Conservation (phyloP, 2,888 invertebrate species). For the Tipula helvola region DNA sequence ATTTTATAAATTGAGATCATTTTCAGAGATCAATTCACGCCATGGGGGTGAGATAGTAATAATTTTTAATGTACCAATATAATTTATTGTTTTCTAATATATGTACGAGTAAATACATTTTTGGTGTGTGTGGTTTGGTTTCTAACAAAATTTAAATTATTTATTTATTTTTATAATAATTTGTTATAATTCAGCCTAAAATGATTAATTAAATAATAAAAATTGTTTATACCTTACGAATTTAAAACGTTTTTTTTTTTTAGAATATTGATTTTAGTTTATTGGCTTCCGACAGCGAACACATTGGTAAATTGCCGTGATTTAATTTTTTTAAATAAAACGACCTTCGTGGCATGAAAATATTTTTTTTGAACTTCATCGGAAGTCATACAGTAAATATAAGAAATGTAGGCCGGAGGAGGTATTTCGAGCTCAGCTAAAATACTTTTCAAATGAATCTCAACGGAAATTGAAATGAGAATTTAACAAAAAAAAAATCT, state of each 20-base stretch:
- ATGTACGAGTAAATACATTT: background rate
- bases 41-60: background rate
- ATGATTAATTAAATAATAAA: conserved; percentile 4
- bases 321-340: background rate
- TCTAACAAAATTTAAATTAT: background rate
- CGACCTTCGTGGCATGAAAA: background rate
- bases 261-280: background rate
- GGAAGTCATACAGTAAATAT: background rate
- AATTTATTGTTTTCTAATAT: background rate
- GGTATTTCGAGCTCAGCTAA: background rate
- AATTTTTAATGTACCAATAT: background rate
- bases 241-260: background rate
- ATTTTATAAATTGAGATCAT: background rate
- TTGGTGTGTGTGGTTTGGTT: background rate
- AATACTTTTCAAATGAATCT: too few relatives aligned
- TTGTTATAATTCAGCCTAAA: background rate
- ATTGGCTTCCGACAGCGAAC: background rate
- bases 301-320: background rate
- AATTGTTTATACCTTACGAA: background rate
- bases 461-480: too few relatives aligned
- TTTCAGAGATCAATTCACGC: background rate
- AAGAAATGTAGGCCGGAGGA: background rate
- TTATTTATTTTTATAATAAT: background rate
- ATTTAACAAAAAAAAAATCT: too few relatives aligned
- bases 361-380: background rate